Evolutionary conservation across 2,113 vertebrate genomes (phyloP), one percentile per base, ranked within the genome.

Genomic region (Nibea albiflora): DNA sequence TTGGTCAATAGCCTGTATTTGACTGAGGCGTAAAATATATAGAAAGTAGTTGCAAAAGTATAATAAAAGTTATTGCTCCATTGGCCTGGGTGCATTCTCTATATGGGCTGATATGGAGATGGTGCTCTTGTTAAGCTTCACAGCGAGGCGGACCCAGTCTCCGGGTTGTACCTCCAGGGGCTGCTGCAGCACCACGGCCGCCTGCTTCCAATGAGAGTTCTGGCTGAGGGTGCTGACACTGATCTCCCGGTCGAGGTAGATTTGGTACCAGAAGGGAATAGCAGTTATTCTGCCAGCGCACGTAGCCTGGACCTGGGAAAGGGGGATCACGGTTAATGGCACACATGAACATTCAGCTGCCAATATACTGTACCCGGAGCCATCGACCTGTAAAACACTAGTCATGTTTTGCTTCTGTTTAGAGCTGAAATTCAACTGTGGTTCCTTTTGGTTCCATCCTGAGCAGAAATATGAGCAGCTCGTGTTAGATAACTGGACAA

Each of bases 141-240:
- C 89, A 0, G 76, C 71, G 15, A 99, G 96, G 20, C 87, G 42
- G 49, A 99, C 93, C 85, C 96, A 95, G 49, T 98, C 95, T 60
- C 97, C 96, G 4, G 24, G 77, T 19, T 88, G 87, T n/a, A 99
- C 97, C 50, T 87, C 85, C 75, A 98, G 91, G 3, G 98, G 97
- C 28, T 94, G 89, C 73, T 97, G 96, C 5, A 99, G 92, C 80
- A 99, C 96, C 50, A 95, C 96, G 0, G 98, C 97, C 0, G 97
- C 98, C 90, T 99, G 98, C 91, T 98, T 99, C 98, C 98, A 99
- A 92, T 98, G 98, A 0, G 98, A 99, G 75, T 93, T 94, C 49
- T 94, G 92, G 73, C 91, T 93, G 9, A 96, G 96, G 12, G 97
- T 99, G 78, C 96, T 96, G 88, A 99, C 80, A 15, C 88, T 91